Conservation (phyloP, 2,113 vertebrate species). For the Plestiodon gilberti region DNA sequence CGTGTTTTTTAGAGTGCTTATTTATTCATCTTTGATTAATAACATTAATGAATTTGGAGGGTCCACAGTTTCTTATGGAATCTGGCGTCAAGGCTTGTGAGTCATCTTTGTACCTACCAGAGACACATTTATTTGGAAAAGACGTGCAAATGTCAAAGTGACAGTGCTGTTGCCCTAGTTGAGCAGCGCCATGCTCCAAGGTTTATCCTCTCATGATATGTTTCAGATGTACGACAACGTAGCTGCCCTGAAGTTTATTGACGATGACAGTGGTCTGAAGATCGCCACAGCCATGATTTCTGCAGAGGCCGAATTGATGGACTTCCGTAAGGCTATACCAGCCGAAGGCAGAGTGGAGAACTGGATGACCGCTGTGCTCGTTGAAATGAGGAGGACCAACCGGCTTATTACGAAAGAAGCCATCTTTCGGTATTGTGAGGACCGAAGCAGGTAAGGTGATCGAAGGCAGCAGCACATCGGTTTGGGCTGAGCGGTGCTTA, state of each 20-base stretch:
- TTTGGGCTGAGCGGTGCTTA: not conserved
- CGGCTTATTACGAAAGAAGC: slow-evolving; percentile 94
- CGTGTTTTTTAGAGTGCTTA: not conserved
- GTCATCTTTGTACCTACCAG: not conserved
- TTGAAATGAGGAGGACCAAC: slow-evolving; percentile 92
- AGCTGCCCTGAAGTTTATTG: slow-evolving; percentile 84
- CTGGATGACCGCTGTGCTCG: slow-evolving; percentile 91
- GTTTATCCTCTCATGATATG: not conserved
- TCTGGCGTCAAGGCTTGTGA: not conserved
- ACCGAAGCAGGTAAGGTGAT: slow-evolving; percentile 83
- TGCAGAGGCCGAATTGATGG: slow-evolving; percentile 92
- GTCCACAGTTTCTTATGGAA: not conserved
- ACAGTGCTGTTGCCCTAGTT: rapidly evolving
- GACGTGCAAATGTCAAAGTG: not conserved
- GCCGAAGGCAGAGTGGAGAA: slow-evolving; percentile 91
- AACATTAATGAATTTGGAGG: not conserved
- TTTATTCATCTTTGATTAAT: not conserved
- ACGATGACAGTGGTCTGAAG: slow-evolving; percentile 74
- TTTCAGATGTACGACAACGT: slow-evolving; percentile 96
- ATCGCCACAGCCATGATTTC: slow-evolving; percentile 90
- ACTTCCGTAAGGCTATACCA: slow-evolving; percentile 78
- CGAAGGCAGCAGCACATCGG: not conserved
- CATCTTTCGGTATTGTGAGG: slow-evolving; percentile 89
- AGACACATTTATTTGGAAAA: not conserved
- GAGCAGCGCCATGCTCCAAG: rapidly evolving